Evolutionary conservation across 2,797 vertebrate genomes (phyloP), one percentile per base, ranked within the genome.

Genomic region (Lindbergichthys nudifrons): DNA sequence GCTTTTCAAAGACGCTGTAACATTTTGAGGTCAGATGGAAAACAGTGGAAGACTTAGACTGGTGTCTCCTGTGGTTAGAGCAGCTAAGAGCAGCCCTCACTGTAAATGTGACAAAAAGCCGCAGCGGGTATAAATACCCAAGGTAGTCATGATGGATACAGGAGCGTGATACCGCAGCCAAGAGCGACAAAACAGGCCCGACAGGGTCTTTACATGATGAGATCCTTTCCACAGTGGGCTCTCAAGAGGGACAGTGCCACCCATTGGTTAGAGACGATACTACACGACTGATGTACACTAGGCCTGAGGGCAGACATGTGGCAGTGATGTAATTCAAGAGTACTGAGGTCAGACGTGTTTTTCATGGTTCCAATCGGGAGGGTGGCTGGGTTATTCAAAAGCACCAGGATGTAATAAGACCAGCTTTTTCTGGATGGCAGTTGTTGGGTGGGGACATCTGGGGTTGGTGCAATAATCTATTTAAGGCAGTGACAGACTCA

Each of bases 71-170:
- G 71, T 15, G 74, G 72, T 62, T 64, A 19, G 39, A 2, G 60
- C 59, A 2, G 60, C 59, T 77, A 65, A 51, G 52, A 77, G 60
- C 50, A 57, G 81, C 69, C 45, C 47, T 50, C 77, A 77, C 74
- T 71, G 80, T 70, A 75, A 85, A 82, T 70, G 83, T 80, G 80
- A 86, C 75, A 81, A 76, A 36, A 87, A 80, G 83, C 76, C 78
- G 64, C 60, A 70, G 73, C 0, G 63, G 67, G 77, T 89, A 89
- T 79, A 89, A 91, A 91, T 92, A 91, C 85, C 53, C 75, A 39
- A 1, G 51, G 75, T 41, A 70, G 82, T 73, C 83, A 74, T 50
- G 66, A 81, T 59, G 79, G 86, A 75, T 58, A 14, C 51, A 66
- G 72, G 64, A 85, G 79, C 19, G 23, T 52, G 72, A 73, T 51